Percentiles rank a stretch among this genome's conserved stretches.
Evolutionary conservation across 2,113 vertebrate genomes (phyloP).

Genomic region (Tachysurus vachellii): DNA sequence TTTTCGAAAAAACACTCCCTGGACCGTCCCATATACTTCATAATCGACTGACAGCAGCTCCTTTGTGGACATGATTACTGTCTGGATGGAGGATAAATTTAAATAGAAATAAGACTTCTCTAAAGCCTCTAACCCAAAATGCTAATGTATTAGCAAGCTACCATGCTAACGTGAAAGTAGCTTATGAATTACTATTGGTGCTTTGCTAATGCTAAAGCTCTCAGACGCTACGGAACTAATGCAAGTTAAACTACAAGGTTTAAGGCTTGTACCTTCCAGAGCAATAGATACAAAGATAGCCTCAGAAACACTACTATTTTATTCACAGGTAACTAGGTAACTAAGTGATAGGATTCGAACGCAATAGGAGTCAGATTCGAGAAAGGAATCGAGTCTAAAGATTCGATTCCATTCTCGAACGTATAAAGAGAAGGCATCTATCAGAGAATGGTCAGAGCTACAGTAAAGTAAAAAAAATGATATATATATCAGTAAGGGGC

Average conservation of each 20-base stretch:
- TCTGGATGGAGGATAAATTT: constrained; percentile 29
- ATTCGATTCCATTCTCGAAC: no score
- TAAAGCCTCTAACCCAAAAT: background rate
- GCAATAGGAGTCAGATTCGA: background rate
- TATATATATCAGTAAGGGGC: no score
- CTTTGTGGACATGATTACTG: constrained; percentile 74
- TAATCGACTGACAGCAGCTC: constrained; percentile 87
- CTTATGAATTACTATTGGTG: background rate
- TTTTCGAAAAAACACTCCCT: constrained; percentile 95
- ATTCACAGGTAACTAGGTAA: background rate
- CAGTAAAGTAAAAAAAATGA: no score
- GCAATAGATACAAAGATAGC: constrained; percentile 15
- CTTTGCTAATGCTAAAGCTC: background rate
- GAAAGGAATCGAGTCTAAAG: background rate
- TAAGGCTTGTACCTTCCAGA: background rate
- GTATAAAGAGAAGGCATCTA: no score
- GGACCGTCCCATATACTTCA: constrained; percentile 88
- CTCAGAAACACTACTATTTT: background rate
- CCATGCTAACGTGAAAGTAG: background rate
- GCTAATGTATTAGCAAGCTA: constrained; percentile 10
- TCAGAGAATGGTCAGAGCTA: no score
- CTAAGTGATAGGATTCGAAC: background rate
- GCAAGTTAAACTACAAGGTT: background rate
- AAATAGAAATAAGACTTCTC: background rate
- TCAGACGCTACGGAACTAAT: background rate